Percentiles rank a stretch among this genome's conserved stretches.
These are phyloP conservation scores for Gnathonemus longibarbis DNA, from an alignment of 2,113 vertebrate species.

Conservation along the genomic window DNA sequence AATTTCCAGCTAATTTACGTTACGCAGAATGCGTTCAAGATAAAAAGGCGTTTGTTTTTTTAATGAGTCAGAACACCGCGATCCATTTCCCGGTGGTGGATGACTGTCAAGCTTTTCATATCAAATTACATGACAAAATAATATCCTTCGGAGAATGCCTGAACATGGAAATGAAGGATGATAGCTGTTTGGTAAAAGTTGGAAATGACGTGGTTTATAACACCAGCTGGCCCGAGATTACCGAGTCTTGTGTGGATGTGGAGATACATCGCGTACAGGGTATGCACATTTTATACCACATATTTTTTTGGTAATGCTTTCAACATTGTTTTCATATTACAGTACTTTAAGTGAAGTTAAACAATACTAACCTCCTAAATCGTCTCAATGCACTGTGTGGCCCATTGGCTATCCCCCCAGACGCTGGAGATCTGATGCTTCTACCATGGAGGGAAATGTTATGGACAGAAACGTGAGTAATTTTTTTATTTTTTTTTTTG, in stretches of 20 bases:
- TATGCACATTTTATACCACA: background rate
- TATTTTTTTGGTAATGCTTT: background rate
- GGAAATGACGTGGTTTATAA: background rate
- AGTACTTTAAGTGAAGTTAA: background rate
- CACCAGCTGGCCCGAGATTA: background rate
- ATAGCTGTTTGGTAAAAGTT: background rate
- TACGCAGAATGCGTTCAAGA: background rate
- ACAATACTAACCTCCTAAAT: background rate
- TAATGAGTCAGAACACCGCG: background rate
- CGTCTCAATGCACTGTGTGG: background rate
- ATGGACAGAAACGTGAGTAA: slow-evolving; percentile 11
- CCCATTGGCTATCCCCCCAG: background rate
- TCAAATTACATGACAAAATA: fast-evolving
- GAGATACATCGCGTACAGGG: slow-evolving; percentile 26
- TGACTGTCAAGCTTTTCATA: background rate
- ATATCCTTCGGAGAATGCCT: background rate
- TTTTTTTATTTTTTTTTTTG: background rate
- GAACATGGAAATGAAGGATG: background rate
- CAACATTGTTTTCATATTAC: background rate
- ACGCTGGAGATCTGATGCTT: slow-evolving; percentile 8
- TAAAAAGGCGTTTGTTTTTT: background rate
- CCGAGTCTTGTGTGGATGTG: slow-evolving; percentile 6
- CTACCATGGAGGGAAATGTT: slow-evolving; percentile 18
- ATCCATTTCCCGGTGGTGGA: background rate
- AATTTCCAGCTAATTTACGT: fast-evolving